These are phyloP conservation scores for Eledona agricola DNA, from an alignment of 2,888 invertebrate species.

Conservation along the genomic window DNA sequence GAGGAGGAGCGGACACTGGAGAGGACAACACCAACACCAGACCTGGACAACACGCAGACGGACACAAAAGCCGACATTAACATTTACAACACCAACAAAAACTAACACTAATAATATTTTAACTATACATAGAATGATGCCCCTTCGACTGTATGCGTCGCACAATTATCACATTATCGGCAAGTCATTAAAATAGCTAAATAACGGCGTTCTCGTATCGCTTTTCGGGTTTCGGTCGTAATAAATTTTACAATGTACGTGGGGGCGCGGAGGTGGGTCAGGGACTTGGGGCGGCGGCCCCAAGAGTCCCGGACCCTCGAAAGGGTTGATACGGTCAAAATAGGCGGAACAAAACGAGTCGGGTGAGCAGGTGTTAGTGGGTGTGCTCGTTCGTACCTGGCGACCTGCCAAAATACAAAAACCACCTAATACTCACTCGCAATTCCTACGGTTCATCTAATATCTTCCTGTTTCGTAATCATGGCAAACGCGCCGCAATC, in stretches of 20 bases:
- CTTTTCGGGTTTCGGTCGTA: no score
- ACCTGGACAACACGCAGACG: slow-evolving; percentile 36
- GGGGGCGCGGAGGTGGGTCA: no score
- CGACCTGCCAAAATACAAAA: slow-evolving; percentile 54
- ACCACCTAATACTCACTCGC: slow-evolving; percentile 60
- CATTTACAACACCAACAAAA: not conserved
- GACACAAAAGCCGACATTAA: slow-evolving; percentile 1
- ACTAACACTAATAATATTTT: no score
- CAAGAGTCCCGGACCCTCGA: no score
- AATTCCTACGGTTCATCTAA: slow-evolving; percentile 56
- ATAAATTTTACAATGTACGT: no score
- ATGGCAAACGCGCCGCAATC: slow-evolving; percentile 25
- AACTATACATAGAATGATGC: no score
- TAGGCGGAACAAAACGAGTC: slow-evolving; percentile 34
- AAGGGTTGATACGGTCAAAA: slow-evolving; percentile 20
- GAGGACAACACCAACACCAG: slow-evolving; percentile 41
- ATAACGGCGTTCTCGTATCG: not conserved
- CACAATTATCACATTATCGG: no score
- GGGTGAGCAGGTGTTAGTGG: slow-evolving; percentile 61
- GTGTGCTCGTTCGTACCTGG: slow-evolving; percentile 57
- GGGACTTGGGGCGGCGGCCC: no score
- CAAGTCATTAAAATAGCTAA: slow-evolving; percentile 2
- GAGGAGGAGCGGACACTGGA: slow-evolving; percentile 41
- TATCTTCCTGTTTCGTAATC: slow-evolving; percentile 50
- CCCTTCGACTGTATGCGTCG: no score